phyloP scores from a whole-genome alignment of 2,888 invertebrate species.

The Drosophila atripex region DNA sequence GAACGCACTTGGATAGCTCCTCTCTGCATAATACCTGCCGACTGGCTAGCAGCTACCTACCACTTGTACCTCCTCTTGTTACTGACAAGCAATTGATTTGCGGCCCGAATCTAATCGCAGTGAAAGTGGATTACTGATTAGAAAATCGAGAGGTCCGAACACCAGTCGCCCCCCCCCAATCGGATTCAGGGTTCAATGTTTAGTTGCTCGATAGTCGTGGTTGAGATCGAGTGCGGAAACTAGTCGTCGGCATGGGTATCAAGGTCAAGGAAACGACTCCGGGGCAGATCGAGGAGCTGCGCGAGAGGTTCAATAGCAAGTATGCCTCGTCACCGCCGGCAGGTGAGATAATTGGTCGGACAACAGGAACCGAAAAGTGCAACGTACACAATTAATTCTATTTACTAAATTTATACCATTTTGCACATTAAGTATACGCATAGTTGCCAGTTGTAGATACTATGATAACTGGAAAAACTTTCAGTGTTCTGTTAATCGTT shows the following conservation, averaged over 20 bases:
- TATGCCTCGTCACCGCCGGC: slow-evolving; percentile 73
- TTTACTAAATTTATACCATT: neutral
- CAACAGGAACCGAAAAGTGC: slow-evolving; percentile 16
- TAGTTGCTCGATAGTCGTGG: slow-evolving; percentile 40
- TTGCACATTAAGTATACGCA: neutral
- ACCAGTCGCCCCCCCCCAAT: slow-evolving; percentile 2
- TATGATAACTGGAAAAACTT: slow-evolving; percentile 1
- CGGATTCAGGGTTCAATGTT: slow-evolving; percentile 44
- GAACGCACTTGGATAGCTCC: slow-evolving; percentile 43
- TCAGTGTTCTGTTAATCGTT: slow-evolving; percentile 21
- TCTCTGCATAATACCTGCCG: slow-evolving; percentile 1
- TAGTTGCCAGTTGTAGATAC: neutral
- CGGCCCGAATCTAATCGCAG: slow-evolving; percentile 58
- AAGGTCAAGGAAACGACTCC: slow-evolving; percentile 68
- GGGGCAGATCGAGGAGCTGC: slow-evolving; percentile 79
- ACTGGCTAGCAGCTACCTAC: neutral
- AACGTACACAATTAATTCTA: slow-evolving; percentile 10
- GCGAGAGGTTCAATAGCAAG: slow-evolving; percentile 79
- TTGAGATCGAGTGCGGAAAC: slow-evolving; percentile 22
- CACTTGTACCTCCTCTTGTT: neutral
- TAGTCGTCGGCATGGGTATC: slow-evolving; percentile 61
- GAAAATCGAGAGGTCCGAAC: slow-evolving; percentile 2
- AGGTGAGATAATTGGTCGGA: slow-evolving; percentile 58
- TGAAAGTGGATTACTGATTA: slow-evolving; percentile 68
- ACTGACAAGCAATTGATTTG: slow-evolving; percentile 16